A percentile compares a stretch with the other conserved stretches of the same genome.
Conservation (phyloP, 2,113 vertebrate species). For the Peucedramus taeniatus region DNA sequence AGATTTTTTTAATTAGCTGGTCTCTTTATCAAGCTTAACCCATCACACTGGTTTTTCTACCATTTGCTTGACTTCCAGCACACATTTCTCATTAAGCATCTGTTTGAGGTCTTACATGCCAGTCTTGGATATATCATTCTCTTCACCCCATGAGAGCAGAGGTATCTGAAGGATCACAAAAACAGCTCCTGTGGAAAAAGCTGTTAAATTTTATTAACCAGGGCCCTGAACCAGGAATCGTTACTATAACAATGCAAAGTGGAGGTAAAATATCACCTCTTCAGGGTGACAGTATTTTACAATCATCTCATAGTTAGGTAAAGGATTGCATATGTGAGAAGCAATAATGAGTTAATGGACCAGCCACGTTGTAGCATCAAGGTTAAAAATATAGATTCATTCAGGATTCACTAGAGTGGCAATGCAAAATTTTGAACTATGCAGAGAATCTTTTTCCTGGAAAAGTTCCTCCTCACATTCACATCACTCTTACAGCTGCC, state of each 20-base stretch:
- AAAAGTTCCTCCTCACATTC: not conserved
- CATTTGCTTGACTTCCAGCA: not conserved
- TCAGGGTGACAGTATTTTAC: not conserved
- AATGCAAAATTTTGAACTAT: not conserved
- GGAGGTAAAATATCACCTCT: not conserved
- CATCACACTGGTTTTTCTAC: not conserved
- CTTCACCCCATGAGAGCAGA: not conserved
- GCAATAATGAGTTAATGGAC: conserved; percentile 23
- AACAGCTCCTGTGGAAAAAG: not conserved
- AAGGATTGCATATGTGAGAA: not conserved
- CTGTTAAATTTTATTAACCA: conserved; percentile 19
- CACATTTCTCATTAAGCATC: not conserved
- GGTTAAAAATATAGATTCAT: not conserved
- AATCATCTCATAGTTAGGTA: not conserved
- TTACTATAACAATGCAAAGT: not conserved
- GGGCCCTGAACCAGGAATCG: not conserved
- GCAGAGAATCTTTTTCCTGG: not conserved
- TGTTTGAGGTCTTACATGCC: not conserved
- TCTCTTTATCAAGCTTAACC: not conserved
- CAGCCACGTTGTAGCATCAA: not conserved
- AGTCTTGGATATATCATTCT: not conserved
- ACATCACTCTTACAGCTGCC: not conserved
- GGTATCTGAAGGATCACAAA: conserved; percentile 8
- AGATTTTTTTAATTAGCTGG: not conserved
- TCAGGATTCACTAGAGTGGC: not conserved